Evolutionary conservation across 2,113 vertebrate species (phyloP).

Genomic region (Heloderma charlesbogerti): DNA sequence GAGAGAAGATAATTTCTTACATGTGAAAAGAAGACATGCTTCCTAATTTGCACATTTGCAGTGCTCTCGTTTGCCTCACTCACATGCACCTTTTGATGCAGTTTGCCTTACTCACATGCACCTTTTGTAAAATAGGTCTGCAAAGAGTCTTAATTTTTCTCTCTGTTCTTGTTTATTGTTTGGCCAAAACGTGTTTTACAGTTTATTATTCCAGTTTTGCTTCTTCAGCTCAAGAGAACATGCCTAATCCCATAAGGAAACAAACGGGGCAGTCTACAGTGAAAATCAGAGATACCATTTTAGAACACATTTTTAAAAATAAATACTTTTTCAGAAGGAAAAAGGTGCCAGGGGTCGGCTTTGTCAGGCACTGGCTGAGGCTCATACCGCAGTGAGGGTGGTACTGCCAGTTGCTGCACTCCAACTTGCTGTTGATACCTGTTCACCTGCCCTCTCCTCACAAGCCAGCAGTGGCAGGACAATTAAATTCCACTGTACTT

Average conservation of each 20-base stretch:
- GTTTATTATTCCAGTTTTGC: background rate
- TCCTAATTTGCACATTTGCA: background rate
- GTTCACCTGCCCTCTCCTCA: background rate
- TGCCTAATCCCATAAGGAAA: background rate
- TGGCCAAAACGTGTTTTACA: background rate
- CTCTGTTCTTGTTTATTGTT: background rate
- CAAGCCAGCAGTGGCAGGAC: background rate
- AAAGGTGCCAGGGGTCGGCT: background rate
- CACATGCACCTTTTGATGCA: background rate
- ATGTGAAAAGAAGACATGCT: background rate
- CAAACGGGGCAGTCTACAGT: background rate
- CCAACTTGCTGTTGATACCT: background rate
- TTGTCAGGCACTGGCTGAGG: background rate
- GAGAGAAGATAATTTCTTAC: background rate
- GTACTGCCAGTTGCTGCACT: background rate
- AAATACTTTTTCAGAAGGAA: no score
- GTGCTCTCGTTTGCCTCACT: background rate
- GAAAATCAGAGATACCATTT: background rate
- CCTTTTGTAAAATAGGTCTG: rapidly evolving
- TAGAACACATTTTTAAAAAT: background rate
- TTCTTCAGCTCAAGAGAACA: no score
- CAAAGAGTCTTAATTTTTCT: background rate
- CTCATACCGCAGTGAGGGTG: background rate
- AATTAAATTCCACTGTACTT: no score
- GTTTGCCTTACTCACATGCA: background rate